Base-by-base conservation (phyloP, 35 echinoderm and acorn worm species). In the Stichopus chloronotus region DNA sequence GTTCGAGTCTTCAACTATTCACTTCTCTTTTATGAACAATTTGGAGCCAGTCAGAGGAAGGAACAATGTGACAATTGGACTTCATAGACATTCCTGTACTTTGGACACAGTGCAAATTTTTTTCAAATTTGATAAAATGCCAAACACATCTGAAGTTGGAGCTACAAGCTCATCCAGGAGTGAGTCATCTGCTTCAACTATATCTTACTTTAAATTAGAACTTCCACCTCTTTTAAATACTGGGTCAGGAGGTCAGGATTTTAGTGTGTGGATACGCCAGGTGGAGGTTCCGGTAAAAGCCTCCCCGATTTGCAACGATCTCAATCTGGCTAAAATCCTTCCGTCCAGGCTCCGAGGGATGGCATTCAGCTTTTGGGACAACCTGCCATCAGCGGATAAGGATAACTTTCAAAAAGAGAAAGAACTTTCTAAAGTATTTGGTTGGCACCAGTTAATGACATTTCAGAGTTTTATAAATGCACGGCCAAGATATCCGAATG, bases 391-490 rank as follows among this genome's bases (percentile, higher is more conserved):
- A 76, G 72, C 72, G 6, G 72, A 43, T 43, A 76, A 76, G 25
- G 72, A 76, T 17, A 17, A 76, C 25, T 76, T 76, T 17, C 8
- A 8, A 6, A 76, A 76, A 8, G 72, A 4, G 9, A 76, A 76
- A 76, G 72, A 76, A 76, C 72, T 8, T 76, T 76, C 72, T 21
- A 76, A 8, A 76, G 72, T 76, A 76, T 76, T 76, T 76, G 72
- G 14, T 24, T 8, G 72, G 72, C 72, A 24, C 72, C 72, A 76
- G 72, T 76, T 76, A 43, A 43, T n/a, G n/a, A n/a, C n/a, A n/a
- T n/a, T n/a, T 43, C 72, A 76, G 25, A 76, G 9, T 17, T 76
- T 76, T 76, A 17, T 76, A 7, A 76, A 76, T 17, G 7, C 72
- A 11, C 72, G 72, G 72, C 72, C 72, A 7, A 76, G 72, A 76